phyloP scores from a whole-genome alignment of 2,113 vertebrate species.

The Corythornis madagascariensis region DNA sequence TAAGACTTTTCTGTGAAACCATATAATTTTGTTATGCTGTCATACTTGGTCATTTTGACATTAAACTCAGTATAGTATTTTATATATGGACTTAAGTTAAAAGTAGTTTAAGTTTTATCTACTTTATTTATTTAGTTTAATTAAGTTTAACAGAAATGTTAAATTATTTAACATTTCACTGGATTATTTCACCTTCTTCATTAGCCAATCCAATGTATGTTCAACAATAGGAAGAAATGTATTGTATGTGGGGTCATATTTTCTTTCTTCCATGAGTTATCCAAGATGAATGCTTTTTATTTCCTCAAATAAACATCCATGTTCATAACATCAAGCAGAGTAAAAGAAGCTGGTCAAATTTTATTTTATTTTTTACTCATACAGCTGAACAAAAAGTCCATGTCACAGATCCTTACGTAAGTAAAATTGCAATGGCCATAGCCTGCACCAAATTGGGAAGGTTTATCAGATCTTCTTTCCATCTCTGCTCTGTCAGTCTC shows the following conservation, averaged over 20 bases:
- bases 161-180: not conserved
- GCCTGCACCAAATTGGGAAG: not conserved
- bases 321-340: not conserved
- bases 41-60: not conserved
- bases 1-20: not conserved
- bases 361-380: not conserved
- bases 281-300: not conserved
- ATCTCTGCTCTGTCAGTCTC: not conserved
- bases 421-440: not conserved
- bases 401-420: not conserved
- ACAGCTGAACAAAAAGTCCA: not conserved
- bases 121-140: no score
- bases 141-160: no score
- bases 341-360: not conserved
- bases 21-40: not conserved
- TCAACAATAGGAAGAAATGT: not conserved
- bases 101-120: not conserved
- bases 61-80: not conserved
- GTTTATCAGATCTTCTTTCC: not conserved
- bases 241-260: not conserved
- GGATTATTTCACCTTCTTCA: slow-evolving; percentile 3
- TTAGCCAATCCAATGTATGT: not conserved
- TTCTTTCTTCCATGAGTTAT: not conserved
- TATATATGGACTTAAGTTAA: not conserved
- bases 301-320: not conserved